Evolutionary conservation across 2,888 invertebrate species (phyloP).

Genomic region (Drosophila neotestacea): DNA sequence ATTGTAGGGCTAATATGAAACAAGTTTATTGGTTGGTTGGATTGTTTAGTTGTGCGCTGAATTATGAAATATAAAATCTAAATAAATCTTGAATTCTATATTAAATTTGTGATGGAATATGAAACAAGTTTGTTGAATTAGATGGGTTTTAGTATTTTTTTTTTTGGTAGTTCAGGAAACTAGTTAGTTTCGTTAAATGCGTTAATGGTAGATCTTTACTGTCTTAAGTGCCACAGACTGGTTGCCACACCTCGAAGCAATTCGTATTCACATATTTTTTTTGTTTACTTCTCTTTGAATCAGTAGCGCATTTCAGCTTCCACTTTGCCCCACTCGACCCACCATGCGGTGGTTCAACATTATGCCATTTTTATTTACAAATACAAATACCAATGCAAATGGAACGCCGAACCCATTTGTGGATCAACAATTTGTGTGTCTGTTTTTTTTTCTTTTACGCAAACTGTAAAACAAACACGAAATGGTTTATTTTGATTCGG

Average conservation of each 20-base stretch:
- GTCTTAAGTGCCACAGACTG: conserved; percentile 22
- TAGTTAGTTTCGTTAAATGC: conserved; percentile 25
- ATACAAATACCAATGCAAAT: conserved; percentile 42
- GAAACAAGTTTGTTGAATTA: conserved; percentile 14
- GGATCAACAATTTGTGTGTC: conserved; percentile 18
- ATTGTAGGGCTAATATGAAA: too few species aligned
- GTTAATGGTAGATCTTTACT: conserved; percentile 10
- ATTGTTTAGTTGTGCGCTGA: too few species aligned
- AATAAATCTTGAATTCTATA: conserved; percentile 5
- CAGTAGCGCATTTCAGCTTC: conserved; percentile 33
- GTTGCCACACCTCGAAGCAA: conserved; percentile 39
- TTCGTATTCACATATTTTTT: conserved; percentile 6
- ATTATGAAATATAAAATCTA: conserved; percentile 1
- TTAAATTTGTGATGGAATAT: not conserved
- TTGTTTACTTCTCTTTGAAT: conserved; percentile 20
- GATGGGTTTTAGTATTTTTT: not conserved
- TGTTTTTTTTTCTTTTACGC: conserved; percentile 37
- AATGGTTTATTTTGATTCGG: conserved; percentile 55
- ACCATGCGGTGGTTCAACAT: conserved; percentile 26
- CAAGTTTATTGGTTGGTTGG: too few species aligned
- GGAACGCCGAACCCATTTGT: conserved; percentile 35
- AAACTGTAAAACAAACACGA: conserved; percentile 55
- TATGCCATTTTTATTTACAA: conserved; percentile 50
- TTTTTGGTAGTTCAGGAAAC: conserved; percentile 10
- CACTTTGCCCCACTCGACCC: conserved; percentile 8